Conservation (phyloP, 2,113 vertebrate genomes). For the Eolophus roseicapilla region DNA sequence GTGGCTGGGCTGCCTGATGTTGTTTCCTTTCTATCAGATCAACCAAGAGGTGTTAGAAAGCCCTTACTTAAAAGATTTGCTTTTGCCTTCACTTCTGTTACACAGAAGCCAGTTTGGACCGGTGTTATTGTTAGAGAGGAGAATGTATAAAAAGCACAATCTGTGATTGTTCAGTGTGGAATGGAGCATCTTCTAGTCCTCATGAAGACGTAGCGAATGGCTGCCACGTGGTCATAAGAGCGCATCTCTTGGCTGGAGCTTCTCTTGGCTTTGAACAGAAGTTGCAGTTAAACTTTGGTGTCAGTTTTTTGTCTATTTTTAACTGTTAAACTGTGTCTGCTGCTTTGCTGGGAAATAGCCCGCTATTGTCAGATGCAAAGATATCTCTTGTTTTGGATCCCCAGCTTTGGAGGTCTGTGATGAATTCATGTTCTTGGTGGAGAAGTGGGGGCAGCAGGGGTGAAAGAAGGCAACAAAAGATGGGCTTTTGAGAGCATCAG, state of each 20-base stretch:
- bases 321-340: background rate
- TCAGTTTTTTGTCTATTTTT: background rate
- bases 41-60: background rate
- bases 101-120: background rate
- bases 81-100: background rate
- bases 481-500: background rate
- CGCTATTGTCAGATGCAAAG: background rate
- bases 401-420: background rate
- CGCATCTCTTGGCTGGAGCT: background rate
- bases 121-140: background rate
- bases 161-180: background rate
- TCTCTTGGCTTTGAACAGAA: background rate
- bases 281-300: background rate
- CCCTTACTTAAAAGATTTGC: background rate
- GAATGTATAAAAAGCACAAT: background rate
- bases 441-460: background rate
- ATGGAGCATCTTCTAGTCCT: background rate
- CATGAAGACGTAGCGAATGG: background rate
- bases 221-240: background rate
- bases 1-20: background rate
- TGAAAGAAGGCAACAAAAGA: background rate
- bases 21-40: background rate
- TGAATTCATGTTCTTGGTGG: background rate
- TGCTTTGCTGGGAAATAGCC: background rate
- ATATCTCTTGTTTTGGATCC: background rate